Conservation (phyloP, 35 echinoderm and acorn worm genomes). For the Acanthaster planci region DNA sequence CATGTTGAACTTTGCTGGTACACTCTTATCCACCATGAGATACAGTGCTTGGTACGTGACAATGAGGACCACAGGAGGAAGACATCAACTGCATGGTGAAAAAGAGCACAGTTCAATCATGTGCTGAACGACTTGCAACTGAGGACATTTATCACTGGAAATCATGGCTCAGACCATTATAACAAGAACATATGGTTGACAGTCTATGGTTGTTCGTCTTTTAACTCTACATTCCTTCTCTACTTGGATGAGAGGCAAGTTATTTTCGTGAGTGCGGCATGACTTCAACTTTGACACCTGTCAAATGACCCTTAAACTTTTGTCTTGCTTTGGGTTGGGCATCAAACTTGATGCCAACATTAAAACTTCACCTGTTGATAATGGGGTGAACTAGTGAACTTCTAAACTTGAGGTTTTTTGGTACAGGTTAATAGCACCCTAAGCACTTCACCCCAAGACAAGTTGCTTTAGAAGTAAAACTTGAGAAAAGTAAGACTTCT, state of each 20-base stretch:
- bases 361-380: conserved; percentile 34
- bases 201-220: background rate
- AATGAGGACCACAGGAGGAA: too few species aligned
- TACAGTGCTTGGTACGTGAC: too few species aligned
- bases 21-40: too few species aligned
- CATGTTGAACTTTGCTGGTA: too few species aligned
- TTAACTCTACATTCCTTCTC: background rate
- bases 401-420: background rate
- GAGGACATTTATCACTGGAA: too few species aligned
- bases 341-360: conserved; percentile 17
- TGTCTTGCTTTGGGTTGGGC: conserved; percentile 12
- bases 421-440: background rate
- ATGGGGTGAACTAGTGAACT: conserved; percentile 25
- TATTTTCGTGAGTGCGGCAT: background rate
- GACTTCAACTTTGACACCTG: conserved; percentile 8
- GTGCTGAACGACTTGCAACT: too few species aligned
- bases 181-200: too few species aligned
- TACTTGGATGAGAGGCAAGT: conserved; percentile 18
- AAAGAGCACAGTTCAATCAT: too few species aligned
- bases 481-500: too few species aligned
- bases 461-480: too few species aligned
- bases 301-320: conserved; percentile 4
- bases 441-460: background rate
- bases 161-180: too few species aligned
- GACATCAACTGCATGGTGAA: too few species aligned